phyloP scores from a whole-genome alignment of 2,888 invertebrate genomes.

The Clistopyga incitator region DNA sequence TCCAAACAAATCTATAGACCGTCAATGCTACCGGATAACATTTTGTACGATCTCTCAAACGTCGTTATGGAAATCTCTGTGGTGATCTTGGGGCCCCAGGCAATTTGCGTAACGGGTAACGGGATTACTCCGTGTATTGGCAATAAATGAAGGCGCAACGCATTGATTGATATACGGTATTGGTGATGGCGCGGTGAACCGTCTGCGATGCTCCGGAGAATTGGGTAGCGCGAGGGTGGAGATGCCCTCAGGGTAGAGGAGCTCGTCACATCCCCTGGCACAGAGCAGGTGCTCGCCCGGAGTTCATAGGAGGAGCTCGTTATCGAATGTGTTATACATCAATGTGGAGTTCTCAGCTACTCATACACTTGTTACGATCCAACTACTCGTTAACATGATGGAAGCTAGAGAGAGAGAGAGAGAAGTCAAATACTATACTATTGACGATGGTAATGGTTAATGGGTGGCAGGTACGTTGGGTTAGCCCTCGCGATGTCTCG shows the following conservation, averaged over 20 bases:
- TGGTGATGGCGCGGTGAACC: constrained; percentile 1
- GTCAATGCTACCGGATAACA: neutral
- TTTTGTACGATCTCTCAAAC: constrained; percentile 15
- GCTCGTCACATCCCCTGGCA: constrained; percentile 16
- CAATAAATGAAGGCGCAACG: constrained; percentile 57
- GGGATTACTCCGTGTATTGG: constrained; percentile 52
- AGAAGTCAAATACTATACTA: constrained; percentile 7
- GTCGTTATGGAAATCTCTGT: constrained; percentile 24
- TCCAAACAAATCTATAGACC: neutral
- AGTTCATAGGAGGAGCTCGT: constrained; percentile 20
- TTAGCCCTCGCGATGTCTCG: constrained; percentile 37
- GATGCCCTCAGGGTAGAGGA: constrained; percentile 11
- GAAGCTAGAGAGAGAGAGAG: neutral
- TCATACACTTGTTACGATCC: constrained; percentile 4
- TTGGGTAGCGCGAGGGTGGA: neutral
- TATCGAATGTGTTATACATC: constrained; percentile 12
- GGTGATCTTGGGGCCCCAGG: constrained; percentile 7
- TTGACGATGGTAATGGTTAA: constrained; percentile 54
- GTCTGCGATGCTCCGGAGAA: constrained; percentile 1
- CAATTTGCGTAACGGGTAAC: constrained; percentile 37
- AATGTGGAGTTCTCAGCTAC: neutral
- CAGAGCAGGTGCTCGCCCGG: neutral
- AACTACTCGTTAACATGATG: neutral
- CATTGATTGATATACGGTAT: constrained; percentile 58
- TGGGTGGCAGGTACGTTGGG: constrained; percentile 35